Base-by-base conservation (phyloP, 1,140 invertebrate genomes). In the Eulimnadia texana region DNA sequence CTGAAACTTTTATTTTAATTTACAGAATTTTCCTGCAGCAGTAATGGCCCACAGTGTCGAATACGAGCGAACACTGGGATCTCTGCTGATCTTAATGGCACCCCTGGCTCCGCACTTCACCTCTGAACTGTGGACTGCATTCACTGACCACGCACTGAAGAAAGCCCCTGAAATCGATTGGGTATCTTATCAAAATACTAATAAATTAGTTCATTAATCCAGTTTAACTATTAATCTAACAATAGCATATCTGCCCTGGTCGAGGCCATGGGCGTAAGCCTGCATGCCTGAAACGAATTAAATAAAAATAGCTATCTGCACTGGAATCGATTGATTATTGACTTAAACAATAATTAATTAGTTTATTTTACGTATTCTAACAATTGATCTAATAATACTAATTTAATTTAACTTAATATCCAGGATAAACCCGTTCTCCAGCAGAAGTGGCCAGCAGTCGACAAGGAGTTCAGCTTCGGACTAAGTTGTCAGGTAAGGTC, bases 31-130 rank as follows among this genome's bases (percentile, higher is more conserved):
- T 25, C 78, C 79, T 23, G 70, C 76, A 25, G 73, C 79, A 56
- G 73, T 85, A 42, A 73, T 84, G 52, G 77, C 77, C 16, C 77
- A 77, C 62, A 84, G 87, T 70, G 73, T 74, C n/a, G 80, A 91
- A 68, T 95, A 80, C 73, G 87, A 93, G 73, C 72, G 81, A 66
- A 80, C 86, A 11, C 73, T 96, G 55, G 86, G 82, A 19, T 73
- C 76, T 13, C 80, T 90, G 67, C 80, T 96, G 53, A 86, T 95
- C 60, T 84, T 93, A 81, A 67, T 94, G 2, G 80, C 87, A 2
- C 91, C 92, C 0, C 77, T 96, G 64, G 84, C 85, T 3, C 93
- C 93, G 9, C 86, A 92, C 72, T 94, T 94, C 72, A 82, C 88
- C 10, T 89, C 85, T 1, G 90, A 95, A 73, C 73, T 95, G 28